These are phyloP conservation scores for Pammene aurita DNA, from an alignment of 2,888 invertebrate genomes.

Conservation along the genomic window DNA sequence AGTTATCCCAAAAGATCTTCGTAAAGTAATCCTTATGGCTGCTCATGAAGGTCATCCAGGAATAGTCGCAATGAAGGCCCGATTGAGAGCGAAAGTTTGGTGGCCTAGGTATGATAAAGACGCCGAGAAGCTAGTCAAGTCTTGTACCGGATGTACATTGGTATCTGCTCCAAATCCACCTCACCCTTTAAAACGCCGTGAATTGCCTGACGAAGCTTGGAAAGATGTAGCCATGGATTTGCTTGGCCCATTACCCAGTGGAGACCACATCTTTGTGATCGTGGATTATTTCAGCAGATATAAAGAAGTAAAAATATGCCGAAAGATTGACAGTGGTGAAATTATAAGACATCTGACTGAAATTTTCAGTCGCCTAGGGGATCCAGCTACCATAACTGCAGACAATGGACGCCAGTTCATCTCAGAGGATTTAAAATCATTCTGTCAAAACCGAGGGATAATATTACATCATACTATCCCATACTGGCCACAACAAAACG, in stretches of 20 bases:
- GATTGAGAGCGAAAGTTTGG: conserved; percentile 24
- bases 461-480: not conserved
- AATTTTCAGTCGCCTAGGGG: not conserved
- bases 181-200: not conserved
- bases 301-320: not conserved
- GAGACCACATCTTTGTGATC: not conserved
- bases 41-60: too few relatives aligned
- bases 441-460: not conserved
- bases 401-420: not conserved
- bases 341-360: not conserved
- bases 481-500: not conserved
- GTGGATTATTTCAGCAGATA: not conserved
- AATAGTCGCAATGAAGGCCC: conserved; percentile 12
- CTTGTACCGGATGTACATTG: conserved; percentile 10
- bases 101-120: conserved; percentile 25
- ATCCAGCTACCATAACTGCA: not conserved
- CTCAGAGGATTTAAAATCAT: not conserved
- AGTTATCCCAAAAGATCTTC: not conserved
- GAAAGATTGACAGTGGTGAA: not conserved
- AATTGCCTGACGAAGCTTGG: not conserved
- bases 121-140: conserved; percentile 11
- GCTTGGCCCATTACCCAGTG: not conserved
- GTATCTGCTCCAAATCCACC: conserved; percentile 15
- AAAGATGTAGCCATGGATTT: not conserved
- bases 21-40: not conserved